Conservation (phyloP, 2,888 invertebrate genomes). For the Marronus borbonicus region DNA sequence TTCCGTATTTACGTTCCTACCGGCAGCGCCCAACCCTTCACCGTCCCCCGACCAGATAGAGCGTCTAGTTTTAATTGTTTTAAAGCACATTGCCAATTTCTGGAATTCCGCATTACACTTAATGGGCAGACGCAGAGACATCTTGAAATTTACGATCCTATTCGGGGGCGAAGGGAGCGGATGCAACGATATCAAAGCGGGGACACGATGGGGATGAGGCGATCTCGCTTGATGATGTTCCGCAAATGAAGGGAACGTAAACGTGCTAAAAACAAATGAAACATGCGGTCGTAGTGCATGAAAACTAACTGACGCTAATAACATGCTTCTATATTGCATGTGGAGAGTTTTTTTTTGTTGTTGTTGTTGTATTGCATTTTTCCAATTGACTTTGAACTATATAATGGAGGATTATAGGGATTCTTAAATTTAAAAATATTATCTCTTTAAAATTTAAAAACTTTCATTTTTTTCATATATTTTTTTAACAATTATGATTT, state of each 20-base stretch:
- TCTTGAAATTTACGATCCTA: constrained; percentile 44
- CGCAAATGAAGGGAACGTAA: constrained; percentile 10
- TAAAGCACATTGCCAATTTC: constrained; percentile 68
- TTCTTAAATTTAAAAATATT: too few species aligned
- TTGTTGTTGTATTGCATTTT: too few species aligned
- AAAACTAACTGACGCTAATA: constrained; percentile 5
- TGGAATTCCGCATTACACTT: constrained; percentile 58
- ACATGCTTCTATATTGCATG: too few species aligned
- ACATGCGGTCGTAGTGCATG: background rate
- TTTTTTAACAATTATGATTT: too few species aligned
- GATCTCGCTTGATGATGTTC: constrained; percentile 13
- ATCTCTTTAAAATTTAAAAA: too few species aligned
- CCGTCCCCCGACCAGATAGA: constrained; percentile 50
- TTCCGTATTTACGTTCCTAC: constrained; percentile 55
- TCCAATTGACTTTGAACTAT: too few species aligned
- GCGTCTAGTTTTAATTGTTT: constrained; percentile 66
- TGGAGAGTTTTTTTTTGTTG: too few species aligned
- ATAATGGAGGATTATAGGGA: too few species aligned
- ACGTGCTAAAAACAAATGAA: background rate
- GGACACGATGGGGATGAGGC: background rate
- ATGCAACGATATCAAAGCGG: constrained; percentile 25
- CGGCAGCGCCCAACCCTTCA: constrained; percentile 63
- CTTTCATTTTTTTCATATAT: too few species aligned
- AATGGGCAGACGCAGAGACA: constrained; percentile 46
- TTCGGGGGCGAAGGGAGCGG: background rate